Evolutionary conservation across 2,113 vertebrate species (phyloP).

Genomic region (Prunella himalayana): DNA sequence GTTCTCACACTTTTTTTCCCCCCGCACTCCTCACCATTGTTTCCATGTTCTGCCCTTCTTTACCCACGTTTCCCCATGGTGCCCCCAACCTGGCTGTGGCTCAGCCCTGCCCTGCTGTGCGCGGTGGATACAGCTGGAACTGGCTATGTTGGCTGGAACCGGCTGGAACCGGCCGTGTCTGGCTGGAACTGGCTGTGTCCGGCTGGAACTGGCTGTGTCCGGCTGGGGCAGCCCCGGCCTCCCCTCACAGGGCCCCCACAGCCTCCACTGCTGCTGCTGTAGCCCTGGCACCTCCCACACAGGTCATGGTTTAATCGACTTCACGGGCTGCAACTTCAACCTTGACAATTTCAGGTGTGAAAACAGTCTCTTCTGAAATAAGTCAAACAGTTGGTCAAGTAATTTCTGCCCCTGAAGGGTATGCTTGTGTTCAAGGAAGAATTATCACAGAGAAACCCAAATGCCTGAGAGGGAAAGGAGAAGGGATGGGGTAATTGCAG

Average conservation of each 20-base stretch:
- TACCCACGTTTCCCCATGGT: rapidly evolving
- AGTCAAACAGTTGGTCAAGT: neutral
- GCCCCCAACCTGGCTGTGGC: rapidly evolving
- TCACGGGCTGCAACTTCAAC: neutral
- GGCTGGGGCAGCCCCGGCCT: rapidly evolving
- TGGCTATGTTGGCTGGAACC: too few species aligned
- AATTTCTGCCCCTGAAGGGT: neutral
- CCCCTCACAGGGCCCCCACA: rapidly evolving
- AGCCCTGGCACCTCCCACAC: too few species aligned
- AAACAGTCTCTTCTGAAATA: neutral
- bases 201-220: rapidly evolving
- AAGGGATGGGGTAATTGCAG: neutral
- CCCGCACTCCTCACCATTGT: rapidly evolving
- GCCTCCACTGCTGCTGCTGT: rapidly evolving
- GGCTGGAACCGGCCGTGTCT: too few species aligned
- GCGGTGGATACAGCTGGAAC: neutral
- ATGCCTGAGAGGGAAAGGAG: neutral
- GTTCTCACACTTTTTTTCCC: rapidly evolving
- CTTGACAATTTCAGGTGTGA: neutral
- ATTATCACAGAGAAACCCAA: neutral
- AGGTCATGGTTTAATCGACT: neutral
- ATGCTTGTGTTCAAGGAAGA: neutral
- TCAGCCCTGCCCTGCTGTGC: rapidly evolving
- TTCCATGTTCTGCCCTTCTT: neutral
- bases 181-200: too few species aligned